Evolutionary conservation across 2,888 invertebrate genomes (phyloP).

Genomic region (Noctua pronuba): DNA sequence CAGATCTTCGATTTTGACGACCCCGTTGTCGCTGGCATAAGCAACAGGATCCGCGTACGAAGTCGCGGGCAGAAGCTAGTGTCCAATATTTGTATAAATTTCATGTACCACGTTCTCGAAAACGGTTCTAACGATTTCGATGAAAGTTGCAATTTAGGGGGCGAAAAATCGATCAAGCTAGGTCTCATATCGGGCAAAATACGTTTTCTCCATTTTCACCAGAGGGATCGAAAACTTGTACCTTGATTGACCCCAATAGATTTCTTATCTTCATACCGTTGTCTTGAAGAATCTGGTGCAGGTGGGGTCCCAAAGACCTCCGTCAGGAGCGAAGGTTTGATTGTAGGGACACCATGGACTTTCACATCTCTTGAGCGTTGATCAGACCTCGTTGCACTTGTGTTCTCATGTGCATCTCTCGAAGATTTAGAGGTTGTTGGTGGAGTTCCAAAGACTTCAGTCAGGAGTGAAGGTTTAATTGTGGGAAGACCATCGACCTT

Average conservation of each 20-base stretch:
- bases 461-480: slow-evolving; percentile 8
- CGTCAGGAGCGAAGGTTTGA: slow-evolving; percentile 56
- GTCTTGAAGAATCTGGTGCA: neutral
- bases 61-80: too few relatives aligned
- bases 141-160: too few relatives aligned
- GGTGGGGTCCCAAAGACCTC: slow-evolving; percentile 74
- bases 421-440: neutral
- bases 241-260: neutral
- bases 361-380: neutral
- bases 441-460: slow-evolving; percentile 23
- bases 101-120: too few relatives aligned
- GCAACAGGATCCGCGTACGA: too few relatives aligned
- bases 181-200: too few relatives aligned
- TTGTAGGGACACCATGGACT: neutral
- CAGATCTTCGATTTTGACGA: too few relatives aligned
- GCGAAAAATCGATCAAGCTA: too few relatives aligned
- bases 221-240: neutral
- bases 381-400: neutral
- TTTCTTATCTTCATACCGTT: neutral
- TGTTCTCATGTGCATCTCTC: neutral
- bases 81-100: too few relatives aligned
- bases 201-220: too few relatives aligned
- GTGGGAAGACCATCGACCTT: neutral
- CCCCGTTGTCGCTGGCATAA: too few relatives aligned
- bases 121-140: too few relatives aligned